Percentiles rank a stretch among this genome's conserved stretches.
Conservation (phyloP, 2,888 invertebrate species). For the Neocrepidodera transversa region DNA sequence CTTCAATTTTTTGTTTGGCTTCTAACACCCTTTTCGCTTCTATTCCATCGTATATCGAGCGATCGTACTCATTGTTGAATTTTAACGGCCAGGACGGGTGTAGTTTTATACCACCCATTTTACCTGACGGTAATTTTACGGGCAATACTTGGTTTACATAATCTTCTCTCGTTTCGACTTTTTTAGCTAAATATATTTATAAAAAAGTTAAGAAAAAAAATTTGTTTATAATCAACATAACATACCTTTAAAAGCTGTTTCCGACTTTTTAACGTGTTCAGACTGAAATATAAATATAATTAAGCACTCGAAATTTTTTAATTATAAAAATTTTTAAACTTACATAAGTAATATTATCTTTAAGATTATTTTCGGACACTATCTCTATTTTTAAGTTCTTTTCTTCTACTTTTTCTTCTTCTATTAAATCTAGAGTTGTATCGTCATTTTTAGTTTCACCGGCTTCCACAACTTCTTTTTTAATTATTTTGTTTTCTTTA, state of each 20-base stretch:
- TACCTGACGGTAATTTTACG: slow-evolving; percentile 68
- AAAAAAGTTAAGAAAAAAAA: no score
- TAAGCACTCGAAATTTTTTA: not conserved
- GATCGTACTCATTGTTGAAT: slow-evolving; percentile 68
- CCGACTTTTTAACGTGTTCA: slow-evolving; percentile 48
- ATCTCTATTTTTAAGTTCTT: slow-evolving; percentile 37
- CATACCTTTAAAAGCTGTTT: slow-evolving; percentile 51
- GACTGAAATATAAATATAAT: slow-evolving; percentile 46
- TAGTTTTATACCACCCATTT: slow-evolving; percentile 72
- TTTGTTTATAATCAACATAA: no score
- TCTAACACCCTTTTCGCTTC: slow-evolving; percentile 58
- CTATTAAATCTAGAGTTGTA: slow-evolving; percentile 31
- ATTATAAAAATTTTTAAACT: slow-evolving; percentile 22
- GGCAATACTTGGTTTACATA: slow-evolving; percentile 65
- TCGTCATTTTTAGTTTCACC: slow-evolving; percentile 12
- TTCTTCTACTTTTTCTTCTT: slow-evolving; percentile 25
- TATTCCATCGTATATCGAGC: slow-evolving; percentile 71
- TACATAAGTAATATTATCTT: slow-evolving; percentile 48
- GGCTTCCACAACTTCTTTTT: not conserved
- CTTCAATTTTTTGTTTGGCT: slow-evolving; percentile 36
- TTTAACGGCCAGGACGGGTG: slow-evolving; percentile 66
- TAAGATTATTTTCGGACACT: slow-evolving; percentile 42
- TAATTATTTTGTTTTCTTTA: not conserved
- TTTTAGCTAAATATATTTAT: slow-evolving; percentile 41
- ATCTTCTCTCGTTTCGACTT: slow-evolving; percentile 47